Base-by-base conservation (phyloP, 92 coral and sea anemone species). In the Siderastrea siderea region DNA sequence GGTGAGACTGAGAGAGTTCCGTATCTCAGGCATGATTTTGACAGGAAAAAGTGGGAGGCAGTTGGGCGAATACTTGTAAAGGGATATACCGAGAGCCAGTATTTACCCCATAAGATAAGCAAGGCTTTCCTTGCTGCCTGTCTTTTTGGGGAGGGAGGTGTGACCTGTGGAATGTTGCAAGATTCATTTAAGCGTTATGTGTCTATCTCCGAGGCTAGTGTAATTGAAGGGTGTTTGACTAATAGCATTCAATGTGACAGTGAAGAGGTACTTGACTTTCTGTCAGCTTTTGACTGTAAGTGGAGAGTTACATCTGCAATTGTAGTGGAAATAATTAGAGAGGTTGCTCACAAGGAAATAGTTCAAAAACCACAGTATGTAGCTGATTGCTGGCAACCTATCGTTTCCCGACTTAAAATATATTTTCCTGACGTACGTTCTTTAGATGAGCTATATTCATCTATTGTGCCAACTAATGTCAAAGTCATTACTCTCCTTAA, bases 41-140 rank as follows among this genome's bases (percentile, higher is more conserved):
- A 92, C 76, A 60, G 90, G 61, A 71, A 55, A 45, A 89, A 89
- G 80, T 92, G 95, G 95, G 92, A 92, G 57, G 86, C 93, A 52
- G 79, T 89, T 16, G 88, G 81, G 60, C 80, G 95, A 60, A 88
- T 92, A 50, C 93, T 92, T 78, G 85, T 75, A 9, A 89, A 92
- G 81, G 93, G 95, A 38, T 86, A 82, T 16, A 49, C 7, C 1
- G 77, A 82, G 51, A 26, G 78, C 8, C 74, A 71, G 17, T 82
- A 91, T 88, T 81, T 91, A 59, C 91, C 91, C 72, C 58, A 6
- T 60, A 72, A 74, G 79, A 47, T 91, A 72, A 68, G 66, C 84
- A 79, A 83, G 55, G 51, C 73, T 47, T 88, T 88, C 70, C 71
- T 88, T 16, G 74, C 64, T 63, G 79, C 53, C 70, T 84, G 89